Percentiles rank a stretch among this genome's conserved stretches.
phyloP scores from a whole-genome alignment of 2,113 vertebrate species.

The Lophura nycthemera region DNA sequence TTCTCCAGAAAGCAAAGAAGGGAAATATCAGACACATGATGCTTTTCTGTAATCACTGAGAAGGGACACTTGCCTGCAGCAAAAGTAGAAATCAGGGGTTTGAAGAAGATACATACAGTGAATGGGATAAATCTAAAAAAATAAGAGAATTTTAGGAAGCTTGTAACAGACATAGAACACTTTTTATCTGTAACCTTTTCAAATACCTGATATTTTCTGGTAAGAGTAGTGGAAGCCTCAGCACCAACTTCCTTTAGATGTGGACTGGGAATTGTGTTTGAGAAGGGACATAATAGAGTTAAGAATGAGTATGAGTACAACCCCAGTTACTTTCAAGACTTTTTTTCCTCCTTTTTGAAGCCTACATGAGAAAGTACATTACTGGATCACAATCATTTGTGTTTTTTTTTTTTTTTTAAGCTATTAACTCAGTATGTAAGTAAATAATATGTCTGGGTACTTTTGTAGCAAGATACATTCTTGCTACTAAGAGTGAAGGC shows the following conservation, averaged over 20 bases:
- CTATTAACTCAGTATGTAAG: not conserved
- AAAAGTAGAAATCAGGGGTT: not conserved
- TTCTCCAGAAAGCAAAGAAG: not conserved
- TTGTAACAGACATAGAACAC: not conserved
- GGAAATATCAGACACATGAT: not conserved
- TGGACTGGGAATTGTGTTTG: not conserved
- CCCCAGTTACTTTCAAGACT: accelerated
- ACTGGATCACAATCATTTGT: not conserved
- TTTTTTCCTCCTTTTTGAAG: not conserved
- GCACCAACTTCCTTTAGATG: not conserved
- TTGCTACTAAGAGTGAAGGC: not conserved
- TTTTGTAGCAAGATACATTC: not conserved
- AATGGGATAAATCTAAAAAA: not conserved
- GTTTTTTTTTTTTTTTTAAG: not conserved
- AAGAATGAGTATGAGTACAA: not conserved
- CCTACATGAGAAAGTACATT: not conserved
- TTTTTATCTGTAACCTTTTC: not conserved
- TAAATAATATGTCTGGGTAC: not conserved
- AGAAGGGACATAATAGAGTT: not conserved
- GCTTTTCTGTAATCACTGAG: not conserved
- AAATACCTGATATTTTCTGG: not conserved
- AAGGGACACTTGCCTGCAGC: accelerated
- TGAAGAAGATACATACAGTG: accelerated
- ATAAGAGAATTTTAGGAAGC: not conserved
- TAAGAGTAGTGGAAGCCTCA: not conserved